Conservation (phyloP, 2,797 vertebrate species). For the Salarias fasciatus region DNA sequence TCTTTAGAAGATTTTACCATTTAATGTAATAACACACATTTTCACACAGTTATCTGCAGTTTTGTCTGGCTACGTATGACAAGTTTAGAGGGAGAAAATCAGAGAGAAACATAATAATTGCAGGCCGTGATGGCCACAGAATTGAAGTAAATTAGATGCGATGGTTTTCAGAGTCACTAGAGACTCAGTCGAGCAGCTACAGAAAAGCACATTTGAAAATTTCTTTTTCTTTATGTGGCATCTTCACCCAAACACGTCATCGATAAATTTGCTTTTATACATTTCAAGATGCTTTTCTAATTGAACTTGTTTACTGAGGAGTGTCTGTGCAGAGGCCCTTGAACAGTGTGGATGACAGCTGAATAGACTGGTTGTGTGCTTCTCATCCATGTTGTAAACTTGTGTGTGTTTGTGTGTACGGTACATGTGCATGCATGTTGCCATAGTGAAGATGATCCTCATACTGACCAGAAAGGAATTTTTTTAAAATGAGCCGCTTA, state of each 20-base stretch:
- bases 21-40: too few species aligned
- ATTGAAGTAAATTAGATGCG: neutral
- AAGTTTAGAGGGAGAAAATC: neutral
- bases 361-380: slow-evolving; percentile 24
- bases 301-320: slow-evolving; percentile 18
- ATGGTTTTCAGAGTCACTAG: neutral
- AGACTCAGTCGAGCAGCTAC: neutral
- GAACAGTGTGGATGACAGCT: slow-evolving; percentile 8
- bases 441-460: too few species aligned
- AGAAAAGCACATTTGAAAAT: neutral
- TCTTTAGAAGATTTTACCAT: slow-evolving; percentile 2
- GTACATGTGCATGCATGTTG: neutral
- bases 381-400: slow-evolving; percentile 28
- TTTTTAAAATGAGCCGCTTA: too few species aligned
- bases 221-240: neutral
- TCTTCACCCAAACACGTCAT: too few species aligned
- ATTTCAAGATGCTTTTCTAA: slow-evolving; percentile 18
- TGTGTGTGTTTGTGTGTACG: slow-evolving; percentile 14
- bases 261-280: neutral
- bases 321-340: slow-evolving; percentile 22
- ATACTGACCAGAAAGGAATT: too few species aligned
- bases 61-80: slow-evolving; percentile 12
- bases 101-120: neutral
- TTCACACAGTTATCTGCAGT: neutral
- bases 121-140: slow-evolving; percentile 4